Conservation (phyloP, 2,797 vertebrate species). For the Sitta carolinensis region DNA sequence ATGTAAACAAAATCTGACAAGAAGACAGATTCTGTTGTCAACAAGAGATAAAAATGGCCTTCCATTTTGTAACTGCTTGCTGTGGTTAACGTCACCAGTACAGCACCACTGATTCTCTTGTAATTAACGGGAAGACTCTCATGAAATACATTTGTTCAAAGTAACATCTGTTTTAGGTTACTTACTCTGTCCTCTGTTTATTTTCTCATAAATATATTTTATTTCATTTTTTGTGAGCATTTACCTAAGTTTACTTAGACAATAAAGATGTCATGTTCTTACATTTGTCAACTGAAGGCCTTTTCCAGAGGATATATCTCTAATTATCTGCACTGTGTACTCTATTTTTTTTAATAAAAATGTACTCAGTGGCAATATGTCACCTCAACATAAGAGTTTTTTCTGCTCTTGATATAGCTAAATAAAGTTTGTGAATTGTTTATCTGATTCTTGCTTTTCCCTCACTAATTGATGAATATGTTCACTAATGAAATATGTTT, state of each 20-base stretch:
- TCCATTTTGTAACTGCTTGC: background rate
- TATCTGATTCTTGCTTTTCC: background rate
- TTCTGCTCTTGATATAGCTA: background rate
- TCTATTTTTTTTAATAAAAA: background rate
- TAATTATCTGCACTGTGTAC: background rate
- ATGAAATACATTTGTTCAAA: slow-evolving; percentile 32
- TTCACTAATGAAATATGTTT: background rate
- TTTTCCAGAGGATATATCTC: background rate
- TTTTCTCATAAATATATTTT: background rate
- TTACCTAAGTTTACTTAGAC: background rate
- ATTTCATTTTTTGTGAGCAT: background rate
- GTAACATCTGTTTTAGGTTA: slow-evolving; percentile 51
- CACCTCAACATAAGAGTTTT: background rate
- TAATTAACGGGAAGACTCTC: slow-evolving; percentile 51
- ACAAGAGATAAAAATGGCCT: slow-evolving; percentile 10
- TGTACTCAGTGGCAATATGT: background rate
- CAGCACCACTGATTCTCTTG: background rate
- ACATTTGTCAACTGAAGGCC: background rate
- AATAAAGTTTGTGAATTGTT: background rate
- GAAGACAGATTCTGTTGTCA: slow-evolving; percentile 43
- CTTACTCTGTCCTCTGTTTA: background rate
- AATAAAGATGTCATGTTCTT: background rate
- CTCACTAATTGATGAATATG: background rate
- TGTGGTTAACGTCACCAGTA: background rate
- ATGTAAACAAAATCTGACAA: slow-evolving; percentile 40